Base-by-base conservation (phyloP, 2,797 vertebrate genomes). In the Parauchenoglanis punctatus region DNA sequence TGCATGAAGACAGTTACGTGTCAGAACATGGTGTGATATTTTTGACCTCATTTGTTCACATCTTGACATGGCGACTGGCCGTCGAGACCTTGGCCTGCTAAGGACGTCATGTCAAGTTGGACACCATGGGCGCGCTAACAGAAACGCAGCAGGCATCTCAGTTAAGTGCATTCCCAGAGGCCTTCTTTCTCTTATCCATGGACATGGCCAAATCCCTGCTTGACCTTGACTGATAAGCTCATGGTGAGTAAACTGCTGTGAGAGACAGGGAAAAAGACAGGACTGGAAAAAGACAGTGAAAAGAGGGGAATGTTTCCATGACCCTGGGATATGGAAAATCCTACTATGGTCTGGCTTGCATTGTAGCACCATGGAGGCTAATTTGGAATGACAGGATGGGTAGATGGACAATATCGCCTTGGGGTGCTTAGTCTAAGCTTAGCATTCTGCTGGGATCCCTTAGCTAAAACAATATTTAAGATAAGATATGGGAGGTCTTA, bases 101-200 rank as follows among this genome's bases (percentile, higher is more conserved):
- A 86, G 90, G 85, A 82, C 68, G 78, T 78, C 75, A 88, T 93
- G 91, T 95, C 90, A 92, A 91, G 91, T 91, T 91, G 90, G 90
- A 92, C 94, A 94, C 94, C 91, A 89, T 44, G 87, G 81, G 89
- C 85, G 86, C 1, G 91, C 93, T 93, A 94, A 94, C 94, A 96
- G 94, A 92, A 93, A 86, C 23, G 46, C 92, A 89, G 91, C 93
- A 91, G 93, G 92, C 95, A 93, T 94, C 94, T 94, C 89, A 87
- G 90, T 80, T 95, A 95, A 95, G 95, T 96, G 95, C 95, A 95
- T 96, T 96, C 95, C 92, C 94, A 28, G 90, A 94, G 92, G 92
- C 89, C 91, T 90, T 81, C 85, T 61, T 88, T 85, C 85, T 89
- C 65, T 90, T 90, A 90, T 88, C 86, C 84, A 86, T n/a, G 56